These are phyloP conservation scores for Andrena flavipes DNA, from an alignment of 2,888 invertebrate species.

Conservation along the genomic window DNA sequence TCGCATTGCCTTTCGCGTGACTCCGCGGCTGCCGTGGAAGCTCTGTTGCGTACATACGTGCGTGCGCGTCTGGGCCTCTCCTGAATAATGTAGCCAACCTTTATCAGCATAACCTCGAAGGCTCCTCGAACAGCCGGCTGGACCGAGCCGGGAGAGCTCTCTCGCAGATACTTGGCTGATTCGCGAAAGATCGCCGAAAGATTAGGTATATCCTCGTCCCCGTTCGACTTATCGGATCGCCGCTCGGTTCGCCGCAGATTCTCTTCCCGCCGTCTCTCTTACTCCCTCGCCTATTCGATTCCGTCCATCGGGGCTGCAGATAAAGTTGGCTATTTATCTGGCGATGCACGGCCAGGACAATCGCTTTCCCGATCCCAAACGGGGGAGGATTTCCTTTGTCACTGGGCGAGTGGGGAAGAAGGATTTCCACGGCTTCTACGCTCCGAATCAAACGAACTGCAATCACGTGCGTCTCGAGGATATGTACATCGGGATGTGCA, in stretches of 20 bases:
- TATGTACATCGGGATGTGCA: too few species aligned
- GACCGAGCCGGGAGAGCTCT: constrained; percentile 39
- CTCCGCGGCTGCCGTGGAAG: constrained; percentile 22
- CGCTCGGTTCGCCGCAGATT: constrained; percentile 77
- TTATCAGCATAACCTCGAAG: constrained; percentile 78
- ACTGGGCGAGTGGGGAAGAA: background rate
- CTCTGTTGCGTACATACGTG: constrained; percentile 39
- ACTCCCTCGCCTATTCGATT: constrained; percentile 69
- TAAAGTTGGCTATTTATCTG: constrained; percentile 75
- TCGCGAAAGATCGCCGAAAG: constrained; percentile 80
- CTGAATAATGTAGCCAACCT: constrained; percentile 80
- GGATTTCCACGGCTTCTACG: background rate
- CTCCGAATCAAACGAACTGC: background rate
- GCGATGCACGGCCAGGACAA: constrained; percentile 23
- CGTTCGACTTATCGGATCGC: constrained; percentile 77
- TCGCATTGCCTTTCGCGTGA: constrained; percentile 48
- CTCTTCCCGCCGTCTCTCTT: constrained; percentile 44
- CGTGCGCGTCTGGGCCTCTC: constrained; percentile 27
- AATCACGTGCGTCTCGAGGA: too few species aligned
- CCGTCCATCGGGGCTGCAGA: constrained; percentile 70
- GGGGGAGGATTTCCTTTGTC: constrained; percentile 31
- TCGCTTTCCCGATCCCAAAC: constrained; percentile 41
- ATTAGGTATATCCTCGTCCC: constrained; percentile 77
- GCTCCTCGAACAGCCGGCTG: constrained; percentile 50
- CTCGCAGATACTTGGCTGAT: constrained; percentile 77